A percentile compares a stretch with the other conserved stretches of the same genome.
These are phyloP conservation scores for Salvator merianae DNA, from an alignment of 2,113 vertebrate genomes.

Conservation along the genomic window DNA sequence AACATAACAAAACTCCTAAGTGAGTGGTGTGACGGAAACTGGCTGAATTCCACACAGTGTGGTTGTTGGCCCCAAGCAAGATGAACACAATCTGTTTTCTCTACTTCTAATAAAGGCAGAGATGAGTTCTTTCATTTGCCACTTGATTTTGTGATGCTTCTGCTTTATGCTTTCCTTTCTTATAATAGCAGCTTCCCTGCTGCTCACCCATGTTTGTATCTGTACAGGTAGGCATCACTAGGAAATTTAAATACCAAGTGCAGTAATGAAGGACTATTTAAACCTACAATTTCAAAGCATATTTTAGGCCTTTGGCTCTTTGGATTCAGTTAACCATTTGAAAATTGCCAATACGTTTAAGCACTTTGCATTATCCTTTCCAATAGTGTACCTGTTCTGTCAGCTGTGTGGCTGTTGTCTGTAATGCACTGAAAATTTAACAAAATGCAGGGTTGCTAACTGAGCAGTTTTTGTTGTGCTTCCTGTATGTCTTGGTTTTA, in stretches of 20 bases:
- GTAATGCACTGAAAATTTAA: background rate
- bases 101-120: conserved; percentile 68
- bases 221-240: conserved; percentile 65
- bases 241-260: conserved; percentile 31
- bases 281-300: conserved; percentile 45
- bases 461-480: background rate
- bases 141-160: conserved; percentile 63
- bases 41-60: conserved; percentile 62
- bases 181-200: conserved; percentile 63
- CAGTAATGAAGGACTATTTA: conserved; percentile 50
- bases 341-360: conserved; percentile 18
- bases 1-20: conserved; percentile 61
- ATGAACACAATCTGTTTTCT: conserved; percentile 74
- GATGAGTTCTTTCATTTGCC: conserved; percentile 63
- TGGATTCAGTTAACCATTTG: conserved; percentile 34
- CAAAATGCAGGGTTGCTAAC: background rate
- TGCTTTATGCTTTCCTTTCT: conserved; percentile 59
- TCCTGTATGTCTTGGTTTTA: background rate
- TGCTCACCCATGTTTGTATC: conserved; percentile 17
- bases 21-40: conserved; percentile 64
- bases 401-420: conserved; percentile 5
- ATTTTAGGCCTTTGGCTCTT: conserved; percentile 8
- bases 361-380: conserved; percentile 13
- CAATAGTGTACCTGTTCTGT: background rate
- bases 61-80: conserved; percentile 70